These are phyloP conservation scores for Solea solea DNA, from an alignment of 2,113 vertebrate genomes.

Conservation along the genomic window DNA sequence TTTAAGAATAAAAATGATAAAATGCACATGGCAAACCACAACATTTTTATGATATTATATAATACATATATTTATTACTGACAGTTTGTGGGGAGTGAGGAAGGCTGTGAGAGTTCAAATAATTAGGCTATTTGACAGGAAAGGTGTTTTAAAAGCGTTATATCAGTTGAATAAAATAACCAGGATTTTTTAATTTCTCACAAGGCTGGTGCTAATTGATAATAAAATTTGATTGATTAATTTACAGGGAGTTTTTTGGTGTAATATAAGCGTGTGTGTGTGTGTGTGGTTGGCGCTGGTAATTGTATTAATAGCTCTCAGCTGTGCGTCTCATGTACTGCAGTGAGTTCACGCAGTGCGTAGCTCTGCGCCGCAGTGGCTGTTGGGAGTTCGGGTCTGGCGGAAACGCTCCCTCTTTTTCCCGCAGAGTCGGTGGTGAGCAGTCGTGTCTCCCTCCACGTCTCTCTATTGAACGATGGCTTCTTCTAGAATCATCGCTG, in stretches of 20 bases:
- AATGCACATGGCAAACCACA: not conserved
- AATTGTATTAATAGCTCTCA: no score
- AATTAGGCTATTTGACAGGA: no score
- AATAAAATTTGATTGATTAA: no score
- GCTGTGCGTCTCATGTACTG: no score
- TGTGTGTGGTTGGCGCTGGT: no score
- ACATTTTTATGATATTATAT: not conserved
- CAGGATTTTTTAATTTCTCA: not conserved
- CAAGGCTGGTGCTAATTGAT: no score
- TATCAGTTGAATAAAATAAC: not conserved
- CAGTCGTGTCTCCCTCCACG: accelerated
- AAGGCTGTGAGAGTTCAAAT: no score
- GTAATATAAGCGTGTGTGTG: no score
- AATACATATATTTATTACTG: not conserved
- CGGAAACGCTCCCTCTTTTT: slow-evolving; percentile 34
- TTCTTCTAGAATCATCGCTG: not conserved
- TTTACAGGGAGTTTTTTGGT: no score
- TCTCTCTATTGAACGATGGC: not conserved
- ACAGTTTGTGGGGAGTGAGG: no score
- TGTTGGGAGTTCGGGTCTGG: slow-evolving; percentile 22
- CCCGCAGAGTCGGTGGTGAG: not conserved
- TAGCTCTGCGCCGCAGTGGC: slow-evolving; percentile 44
- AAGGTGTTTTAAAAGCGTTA: no score
- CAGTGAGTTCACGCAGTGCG: not conserved
- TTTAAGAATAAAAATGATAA: not conserved